A percentile compares a stretch with the other conserved stretches of the same genome.
Evolutionary conservation across 2,113 vertebrate species (phyloP).

Genomic region (Crotalus viridis): DNA sequence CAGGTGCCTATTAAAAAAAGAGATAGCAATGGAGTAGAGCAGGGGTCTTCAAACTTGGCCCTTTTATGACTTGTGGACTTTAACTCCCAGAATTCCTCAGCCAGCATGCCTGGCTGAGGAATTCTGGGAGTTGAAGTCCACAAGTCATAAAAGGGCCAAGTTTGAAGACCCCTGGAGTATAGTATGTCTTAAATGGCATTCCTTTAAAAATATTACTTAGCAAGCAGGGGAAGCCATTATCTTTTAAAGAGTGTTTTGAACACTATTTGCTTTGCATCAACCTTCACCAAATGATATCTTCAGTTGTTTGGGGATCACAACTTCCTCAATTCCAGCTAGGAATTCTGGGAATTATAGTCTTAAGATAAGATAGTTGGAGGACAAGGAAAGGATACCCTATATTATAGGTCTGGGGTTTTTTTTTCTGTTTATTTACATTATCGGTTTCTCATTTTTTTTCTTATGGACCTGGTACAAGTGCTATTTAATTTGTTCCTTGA

Average conservation of each 20-base stretch:
- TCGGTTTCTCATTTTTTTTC: constrained; percentile 15
- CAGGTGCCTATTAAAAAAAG: too few species aligned
- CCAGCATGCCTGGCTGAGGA: too few species aligned
- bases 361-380: not conserved
- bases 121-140: too few species aligned
- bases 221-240: not conserved
- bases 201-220: not conserved
- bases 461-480: constrained; percentile 38
- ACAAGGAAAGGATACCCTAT: not conserved
- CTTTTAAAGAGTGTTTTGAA: not conserved
- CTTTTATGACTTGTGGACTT: too few species aligned
- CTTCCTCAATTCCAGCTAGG: not conserved
- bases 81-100: too few species aligned
- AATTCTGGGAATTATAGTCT: not conserved
- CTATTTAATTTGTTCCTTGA: constrained; percentile 51
- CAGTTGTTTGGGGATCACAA: not conserved
- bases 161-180: not conserved
- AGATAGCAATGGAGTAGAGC: too few species aligned
- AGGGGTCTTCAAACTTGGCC: too few species aligned
- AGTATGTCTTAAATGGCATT: not conserved
- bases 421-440: not conserved
- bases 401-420: constrained; percentile 18
- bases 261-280: not conserved
- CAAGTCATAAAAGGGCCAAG: too few species aligned
- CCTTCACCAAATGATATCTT: not conserved